phyloP scores from a whole-genome alignment of 2,113 vertebrate species.

The Numenius arquata region DNA sequence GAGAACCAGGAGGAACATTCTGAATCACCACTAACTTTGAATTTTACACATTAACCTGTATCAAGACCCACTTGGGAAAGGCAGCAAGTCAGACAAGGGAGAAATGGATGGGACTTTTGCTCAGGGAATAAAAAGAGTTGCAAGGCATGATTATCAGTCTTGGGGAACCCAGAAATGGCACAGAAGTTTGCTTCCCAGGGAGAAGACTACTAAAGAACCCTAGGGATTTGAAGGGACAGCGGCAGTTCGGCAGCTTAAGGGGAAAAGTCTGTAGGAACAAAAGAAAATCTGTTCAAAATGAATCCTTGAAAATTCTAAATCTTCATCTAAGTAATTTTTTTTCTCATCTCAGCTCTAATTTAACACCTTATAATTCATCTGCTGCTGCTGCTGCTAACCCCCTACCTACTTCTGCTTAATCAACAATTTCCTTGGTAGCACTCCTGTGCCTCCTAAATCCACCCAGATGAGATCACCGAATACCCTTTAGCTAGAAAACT shows the following conservation, averaged over 20 bases:
- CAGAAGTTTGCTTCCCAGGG: neutral
- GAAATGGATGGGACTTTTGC: neutral
- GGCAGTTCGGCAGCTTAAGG: neutral
- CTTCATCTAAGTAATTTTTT: neutral
- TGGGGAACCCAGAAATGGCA: neutral
- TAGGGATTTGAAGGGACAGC: neutral
- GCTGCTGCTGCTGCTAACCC: neutral
- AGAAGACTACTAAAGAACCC: neutral
- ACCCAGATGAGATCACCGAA: neutral
- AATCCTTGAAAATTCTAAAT: neutral
- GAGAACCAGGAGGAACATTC: neutral
- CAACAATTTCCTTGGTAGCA: neutral
- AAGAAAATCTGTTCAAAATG: neutral
- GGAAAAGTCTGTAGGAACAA: neutral
- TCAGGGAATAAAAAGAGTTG: neutral
- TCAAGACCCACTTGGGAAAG: neutral
- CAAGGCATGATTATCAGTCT: neutral
- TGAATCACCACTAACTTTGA: neutral
- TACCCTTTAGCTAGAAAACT: neutral
- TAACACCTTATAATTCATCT: neutral
- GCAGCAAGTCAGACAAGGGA: neutral
- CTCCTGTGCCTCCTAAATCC: neutral
- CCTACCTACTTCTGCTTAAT: neutral
- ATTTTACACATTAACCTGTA: neutral
- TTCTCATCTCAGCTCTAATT: neutral